Conservation (phyloP, 2,113 vertebrate genomes). For the Reinhardtius hippoglossoides region DNA sequence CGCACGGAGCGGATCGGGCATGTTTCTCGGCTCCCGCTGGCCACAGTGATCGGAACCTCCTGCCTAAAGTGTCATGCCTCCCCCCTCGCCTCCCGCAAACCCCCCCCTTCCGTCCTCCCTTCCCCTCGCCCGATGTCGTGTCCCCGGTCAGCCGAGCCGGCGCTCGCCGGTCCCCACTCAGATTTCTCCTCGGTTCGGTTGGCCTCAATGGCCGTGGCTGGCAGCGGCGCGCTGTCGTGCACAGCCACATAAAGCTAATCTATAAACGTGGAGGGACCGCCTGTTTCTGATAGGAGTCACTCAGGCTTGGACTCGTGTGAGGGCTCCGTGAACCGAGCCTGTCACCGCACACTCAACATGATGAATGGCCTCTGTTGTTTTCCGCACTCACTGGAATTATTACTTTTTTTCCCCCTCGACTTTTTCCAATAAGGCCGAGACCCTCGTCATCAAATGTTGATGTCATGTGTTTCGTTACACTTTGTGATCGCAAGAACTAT, state of each 20-base stretch:
- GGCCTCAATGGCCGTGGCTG: slow-evolving; percentile 5
- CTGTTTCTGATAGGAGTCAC: slow-evolving; percentile 69
- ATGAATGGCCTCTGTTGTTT: slow-evolving; percentile 43
- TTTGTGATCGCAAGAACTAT: background rate
- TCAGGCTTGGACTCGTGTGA: slow-evolving; percentile 67
- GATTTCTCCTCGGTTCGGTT: slow-evolving; percentile 61
- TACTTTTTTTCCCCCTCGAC: slow-evolving; percentile 22
- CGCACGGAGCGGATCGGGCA: slow-evolving; percentile 68
- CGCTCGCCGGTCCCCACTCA: slow-evolving; percentile 55
- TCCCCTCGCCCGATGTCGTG: background rate
- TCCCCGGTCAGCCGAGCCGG: slow-evolving; percentile 20
- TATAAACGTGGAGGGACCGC: slow-evolving; percentile 76
- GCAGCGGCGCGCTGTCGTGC: slow-evolving; percentile 37
- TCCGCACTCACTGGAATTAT: slow-evolving; percentile 13
- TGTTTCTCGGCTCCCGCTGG: slow-evolving; percentile 63
- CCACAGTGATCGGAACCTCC: slow-evolving; percentile 78
- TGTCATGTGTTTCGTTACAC: slow-evolving; percentile 2
- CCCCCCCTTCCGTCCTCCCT: background rate
- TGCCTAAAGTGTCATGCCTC: slow-evolving; percentile 74
- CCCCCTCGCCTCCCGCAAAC: slow-evolving; percentile 19
- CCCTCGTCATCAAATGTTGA: background rate
- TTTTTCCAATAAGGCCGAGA: background rate
- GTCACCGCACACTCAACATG: slow-evolving; percentile 42
- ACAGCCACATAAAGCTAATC: slow-evolving; percentile 68
- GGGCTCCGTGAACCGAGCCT: slow-evolving; percentile 38